Conservation (phyloP, 2,888 invertebrate genomes). For the Ariolimax columbianus region DNA sequence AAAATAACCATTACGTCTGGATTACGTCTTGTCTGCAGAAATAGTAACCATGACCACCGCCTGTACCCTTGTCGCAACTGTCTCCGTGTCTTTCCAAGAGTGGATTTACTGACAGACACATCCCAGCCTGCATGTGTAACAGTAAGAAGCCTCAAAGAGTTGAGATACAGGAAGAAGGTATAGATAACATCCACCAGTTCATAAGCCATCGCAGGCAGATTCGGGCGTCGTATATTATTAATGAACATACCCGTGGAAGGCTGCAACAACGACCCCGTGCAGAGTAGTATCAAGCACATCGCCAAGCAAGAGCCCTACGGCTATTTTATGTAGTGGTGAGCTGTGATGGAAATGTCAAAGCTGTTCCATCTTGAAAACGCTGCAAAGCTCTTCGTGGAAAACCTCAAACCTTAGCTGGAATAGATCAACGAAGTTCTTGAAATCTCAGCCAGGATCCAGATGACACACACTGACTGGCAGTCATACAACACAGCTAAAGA, state of each 20-base stretch:
- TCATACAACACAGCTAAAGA: too few species aligned
- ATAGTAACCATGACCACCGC: not conserved
- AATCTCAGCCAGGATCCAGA: too few species aligned
- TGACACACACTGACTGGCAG: too few species aligned
- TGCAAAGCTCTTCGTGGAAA: too few species aligned
- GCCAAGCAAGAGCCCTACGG: not conserved
- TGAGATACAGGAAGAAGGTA: not conserved
- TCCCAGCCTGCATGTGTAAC: not conserved
- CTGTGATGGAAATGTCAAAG: too few species aligned
- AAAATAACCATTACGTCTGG: not conserved
- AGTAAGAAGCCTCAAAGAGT: not conserved
- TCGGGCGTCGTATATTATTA: not conserved
- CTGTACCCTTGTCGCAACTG: not conserved
- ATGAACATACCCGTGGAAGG: not conserved
- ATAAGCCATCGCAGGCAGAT: slow-evolving; percentile 14
- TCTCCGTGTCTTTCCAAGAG: not conserved
- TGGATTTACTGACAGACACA: not conserved
- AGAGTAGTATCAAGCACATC: too few species aligned
- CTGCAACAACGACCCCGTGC: too few species aligned
- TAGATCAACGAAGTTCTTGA: too few species aligned
- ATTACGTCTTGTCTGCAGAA: not conserved
- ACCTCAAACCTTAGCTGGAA: too few species aligned
- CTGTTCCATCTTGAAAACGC: too few species aligned
- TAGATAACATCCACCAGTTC: not conserved
- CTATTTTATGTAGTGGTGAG: too few species aligned